Evolutionary conservation across 2,113 vertebrate species (phyloP).

Genomic region (Donacobius atricapilla): DNA sequence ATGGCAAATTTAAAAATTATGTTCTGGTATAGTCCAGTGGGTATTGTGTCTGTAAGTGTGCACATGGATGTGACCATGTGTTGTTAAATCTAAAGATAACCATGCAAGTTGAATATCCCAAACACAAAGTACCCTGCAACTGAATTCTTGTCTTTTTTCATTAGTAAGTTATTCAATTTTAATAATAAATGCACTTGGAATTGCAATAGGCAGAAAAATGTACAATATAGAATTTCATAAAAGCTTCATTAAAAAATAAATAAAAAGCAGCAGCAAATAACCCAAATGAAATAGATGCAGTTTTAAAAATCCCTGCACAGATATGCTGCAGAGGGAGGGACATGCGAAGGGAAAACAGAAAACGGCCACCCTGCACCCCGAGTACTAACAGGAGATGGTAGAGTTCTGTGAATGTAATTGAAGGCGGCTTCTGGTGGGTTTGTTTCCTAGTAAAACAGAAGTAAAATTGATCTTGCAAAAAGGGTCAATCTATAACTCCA

Average conservation of each 20-base stretch:
- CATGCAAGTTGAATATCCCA: not conserved
- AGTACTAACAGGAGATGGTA: not conserved
- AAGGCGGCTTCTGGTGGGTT: not conserved
- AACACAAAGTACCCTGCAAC: not conserved
- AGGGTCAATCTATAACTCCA: not conserved
- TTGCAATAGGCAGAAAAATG: slow-evolving; percentile 35
- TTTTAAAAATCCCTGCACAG: not conserved
- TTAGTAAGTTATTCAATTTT: slow-evolving; percentile 32
- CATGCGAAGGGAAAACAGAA: not conserved
- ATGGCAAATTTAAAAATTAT: not conserved
- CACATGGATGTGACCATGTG: not conserved
- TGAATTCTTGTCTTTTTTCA: slow-evolving; percentile 33
- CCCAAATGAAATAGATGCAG: not conserved
- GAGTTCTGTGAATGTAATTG: not conserved
- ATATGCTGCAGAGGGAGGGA: not conserved
- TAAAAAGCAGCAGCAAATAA: slow-evolving; percentile 41
- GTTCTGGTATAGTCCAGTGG: not conserved
- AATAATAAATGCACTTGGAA: slow-evolving; percentile 48
- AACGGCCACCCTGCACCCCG: not conserved
- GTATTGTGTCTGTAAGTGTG: not conserved
- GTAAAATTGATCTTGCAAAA: not conserved
- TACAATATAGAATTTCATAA: slow-evolving; percentile 7
- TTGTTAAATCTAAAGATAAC: not conserved
- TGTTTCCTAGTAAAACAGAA: slow-evolving; percentile 17
- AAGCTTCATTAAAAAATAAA: slow-evolving; percentile 54